Evolutionary conservation across 2,888 invertebrate species (phyloP).

Genomic region (Synanthedon formicaeformis): DNA sequence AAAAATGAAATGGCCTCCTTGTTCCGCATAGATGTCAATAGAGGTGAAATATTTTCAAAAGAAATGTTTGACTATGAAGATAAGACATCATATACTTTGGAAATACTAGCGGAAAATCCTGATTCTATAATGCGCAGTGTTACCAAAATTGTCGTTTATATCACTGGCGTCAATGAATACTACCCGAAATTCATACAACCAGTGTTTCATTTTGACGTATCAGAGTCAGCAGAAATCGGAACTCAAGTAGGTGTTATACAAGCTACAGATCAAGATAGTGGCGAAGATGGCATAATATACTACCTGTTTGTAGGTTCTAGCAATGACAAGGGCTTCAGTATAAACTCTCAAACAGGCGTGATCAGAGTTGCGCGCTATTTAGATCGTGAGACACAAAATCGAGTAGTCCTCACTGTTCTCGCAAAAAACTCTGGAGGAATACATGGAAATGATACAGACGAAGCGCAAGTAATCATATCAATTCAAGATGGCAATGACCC

Average conservation of each 20-base stretch:
- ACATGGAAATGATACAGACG: constrained; percentile 93
- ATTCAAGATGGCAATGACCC: constrained; percentile 98
- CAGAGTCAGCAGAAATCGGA: constrained; percentile 89
- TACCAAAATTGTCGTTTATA: constrained; percentile 78
- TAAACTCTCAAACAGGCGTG: constrained; percentile 85
- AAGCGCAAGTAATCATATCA: constrained; percentile 92
- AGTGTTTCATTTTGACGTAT: constrained; percentile 92
- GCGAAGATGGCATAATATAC: constrained; percentile 88
- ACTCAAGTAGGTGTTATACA: constrained; percentile 87
- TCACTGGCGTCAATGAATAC: constrained; percentile 89
- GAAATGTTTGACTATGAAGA: constrained; percentile 90
- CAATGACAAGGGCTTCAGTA: constrained; percentile 89
- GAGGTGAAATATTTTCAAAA: constrained; percentile 81
- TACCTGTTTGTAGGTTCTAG: constrained; percentile 94
- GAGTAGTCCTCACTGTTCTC: constrained; percentile 90
- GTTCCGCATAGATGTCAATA: constrained; percentile 82
- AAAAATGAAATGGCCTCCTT: constrained; percentile 80
- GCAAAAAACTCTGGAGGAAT: constrained; percentile 96
- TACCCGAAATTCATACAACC: constrained; percentile 90
- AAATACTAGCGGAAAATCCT: constrained; percentile 88
- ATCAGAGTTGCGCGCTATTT: constrained; percentile 85
- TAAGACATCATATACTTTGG: constrained; percentile 77
- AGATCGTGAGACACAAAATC: constrained; percentile 89
- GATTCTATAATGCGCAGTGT: constrained; percentile 83
- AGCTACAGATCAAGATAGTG: constrained; percentile 90